Evolutionary conservation across 2,888 invertebrate species (phyloP).

Genomic region (Tiliacea citrago): DNA sequence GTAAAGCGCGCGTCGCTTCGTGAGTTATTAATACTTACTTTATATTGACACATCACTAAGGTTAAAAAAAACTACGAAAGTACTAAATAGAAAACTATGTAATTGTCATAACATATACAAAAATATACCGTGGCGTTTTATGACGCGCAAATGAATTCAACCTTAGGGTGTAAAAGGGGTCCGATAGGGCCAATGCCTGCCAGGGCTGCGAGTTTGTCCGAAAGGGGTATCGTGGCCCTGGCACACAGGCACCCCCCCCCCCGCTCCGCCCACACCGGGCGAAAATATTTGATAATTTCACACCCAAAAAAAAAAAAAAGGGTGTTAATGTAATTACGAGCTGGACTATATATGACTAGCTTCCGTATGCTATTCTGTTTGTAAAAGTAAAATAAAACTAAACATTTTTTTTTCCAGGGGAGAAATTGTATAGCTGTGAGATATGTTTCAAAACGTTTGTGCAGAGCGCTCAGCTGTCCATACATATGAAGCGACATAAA

Average conservation of each 20-base stretch:
- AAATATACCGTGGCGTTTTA: background rate
- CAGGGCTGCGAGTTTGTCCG: too few species aligned
- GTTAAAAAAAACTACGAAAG: background rate
- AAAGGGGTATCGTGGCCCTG: too few species aligned
- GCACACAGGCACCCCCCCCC: too few species aligned
- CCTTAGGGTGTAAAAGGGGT: background rate
- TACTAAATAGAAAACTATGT: too few species aligned
- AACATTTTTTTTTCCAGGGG: constrained; percentile 76
- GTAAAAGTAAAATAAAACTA: background rate
- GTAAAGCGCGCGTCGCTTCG: too few species aligned
- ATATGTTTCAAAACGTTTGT: constrained; percentile 86
- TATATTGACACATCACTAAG: background rate
- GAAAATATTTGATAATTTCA: too few species aligned
- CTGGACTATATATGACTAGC: background rate
- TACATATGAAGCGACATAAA: constrained; percentile 86
- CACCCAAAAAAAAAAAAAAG: too few species aligned
- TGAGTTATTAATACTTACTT: too few species aligned
- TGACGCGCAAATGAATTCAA: background rate
- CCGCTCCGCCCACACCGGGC: too few species aligned
- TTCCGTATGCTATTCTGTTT: background rate
- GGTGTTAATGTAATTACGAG: background rate
- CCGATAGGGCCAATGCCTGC: too few species aligned
- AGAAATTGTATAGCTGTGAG: constrained; percentile 83
- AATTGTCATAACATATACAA: too few species aligned
- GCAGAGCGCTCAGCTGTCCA: constrained; percentile 85